phyloP scores from a whole-genome alignment of 2,888 invertebrate species.

The Tethea ocularis region DNA sequence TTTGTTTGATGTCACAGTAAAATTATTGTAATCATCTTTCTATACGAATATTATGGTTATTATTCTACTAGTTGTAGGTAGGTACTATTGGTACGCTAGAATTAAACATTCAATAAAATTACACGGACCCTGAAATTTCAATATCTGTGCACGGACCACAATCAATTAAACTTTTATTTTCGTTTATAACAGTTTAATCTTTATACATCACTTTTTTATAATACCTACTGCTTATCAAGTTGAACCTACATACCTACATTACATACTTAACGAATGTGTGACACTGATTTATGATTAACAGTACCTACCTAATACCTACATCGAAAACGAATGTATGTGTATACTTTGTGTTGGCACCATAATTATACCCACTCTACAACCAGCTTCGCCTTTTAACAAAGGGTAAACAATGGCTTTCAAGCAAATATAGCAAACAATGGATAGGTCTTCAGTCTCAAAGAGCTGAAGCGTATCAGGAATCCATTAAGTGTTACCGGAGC shows the following conservation, averaged over 20 bases:
- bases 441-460: conserved; percentile 28
- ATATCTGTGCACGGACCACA: too few species aligned
- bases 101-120: too few species aligned
- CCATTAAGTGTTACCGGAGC: conserved; percentile 42
- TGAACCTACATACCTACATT: too few species aligned
- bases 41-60: too few species aligned
- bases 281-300: not conserved
- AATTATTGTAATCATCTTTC: too few species aligned
- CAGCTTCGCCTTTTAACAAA: conserved; percentile 25
- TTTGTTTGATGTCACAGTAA: too few species aligned
- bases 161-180: too few species aligned
- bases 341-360: not conserved
- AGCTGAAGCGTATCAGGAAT: conserved; percentile 37
- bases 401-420: conserved; percentile 22
- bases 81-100: too few species aligned
- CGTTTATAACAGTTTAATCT: not conserved
- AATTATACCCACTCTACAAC: conserved; percentile 8
- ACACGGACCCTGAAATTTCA: too few species aligned
- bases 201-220: not conserved
- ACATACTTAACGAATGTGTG: not conserved
- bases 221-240: too few species aligned
- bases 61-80: too few species aligned
- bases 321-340: not conserved
- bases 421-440: conserved; percentile 32
- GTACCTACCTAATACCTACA: not conserved